Evolutionary conservation across 2,797 vertebrate genomes (phyloP).

Genomic region (Neostethus bicornis): DNA sequence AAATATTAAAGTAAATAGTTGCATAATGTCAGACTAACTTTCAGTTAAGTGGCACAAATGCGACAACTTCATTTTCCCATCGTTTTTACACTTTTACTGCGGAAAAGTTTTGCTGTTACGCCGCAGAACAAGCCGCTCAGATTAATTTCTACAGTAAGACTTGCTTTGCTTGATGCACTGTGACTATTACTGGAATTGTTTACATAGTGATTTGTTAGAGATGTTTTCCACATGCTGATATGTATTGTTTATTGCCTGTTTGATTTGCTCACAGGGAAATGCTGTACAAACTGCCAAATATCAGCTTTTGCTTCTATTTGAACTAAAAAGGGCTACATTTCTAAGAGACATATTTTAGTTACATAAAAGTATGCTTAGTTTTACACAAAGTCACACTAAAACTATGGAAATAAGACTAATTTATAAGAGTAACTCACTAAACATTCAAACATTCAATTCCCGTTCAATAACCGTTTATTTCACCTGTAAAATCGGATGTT

Average conservation of each 20-base stretch:
- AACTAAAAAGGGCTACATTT: constrained; percentile 26
- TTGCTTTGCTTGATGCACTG: constrained; percentile 48
- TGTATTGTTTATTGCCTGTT: constrained; percentile 31
- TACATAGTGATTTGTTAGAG: constrained; percentile 55
- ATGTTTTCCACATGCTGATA: constrained; percentile 53
- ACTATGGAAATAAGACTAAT: not conserved
- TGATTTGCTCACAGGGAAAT: constrained; percentile 54
- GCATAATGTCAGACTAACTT: not conserved
- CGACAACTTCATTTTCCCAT: constrained; percentile 50
- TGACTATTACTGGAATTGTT: constrained; percentile 57
- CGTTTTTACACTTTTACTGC: constrained; percentile 29
- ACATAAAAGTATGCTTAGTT: constrained; percentile 15
- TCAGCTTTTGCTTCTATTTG: constrained; percentile 19
- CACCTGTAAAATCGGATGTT: constrained; percentile 8
- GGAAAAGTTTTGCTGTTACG: constrained; percentile 36
- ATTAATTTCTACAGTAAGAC: constrained; percentile 21
- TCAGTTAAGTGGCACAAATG: constrained; percentile 15
- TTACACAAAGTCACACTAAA: constrained; percentile 5
- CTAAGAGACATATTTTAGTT: constrained; percentile 25
- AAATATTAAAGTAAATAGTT: constrained; percentile 18
- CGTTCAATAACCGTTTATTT: too few species aligned
- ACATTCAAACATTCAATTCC: too few species aligned
- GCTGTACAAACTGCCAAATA: constrained; percentile 31
- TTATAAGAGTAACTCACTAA: too few species aligned
- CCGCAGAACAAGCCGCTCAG: constrained; percentile 42